phyloP scores from a whole-genome alignment of 2,888 invertebrate genomes.

The Incurvaria masculella region DNA sequence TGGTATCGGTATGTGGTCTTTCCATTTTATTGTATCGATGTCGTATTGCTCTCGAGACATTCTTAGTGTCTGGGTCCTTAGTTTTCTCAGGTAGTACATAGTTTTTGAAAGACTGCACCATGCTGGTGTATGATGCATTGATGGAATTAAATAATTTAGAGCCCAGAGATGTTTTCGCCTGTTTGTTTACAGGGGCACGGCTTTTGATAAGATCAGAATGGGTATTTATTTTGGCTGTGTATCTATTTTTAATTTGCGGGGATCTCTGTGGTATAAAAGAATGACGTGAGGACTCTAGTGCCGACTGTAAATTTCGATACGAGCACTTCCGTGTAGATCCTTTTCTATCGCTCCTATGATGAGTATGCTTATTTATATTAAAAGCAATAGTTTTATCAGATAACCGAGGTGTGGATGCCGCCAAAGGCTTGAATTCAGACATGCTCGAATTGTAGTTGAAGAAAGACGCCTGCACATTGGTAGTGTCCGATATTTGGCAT shows the following conservation, averaged over 20 bases:
- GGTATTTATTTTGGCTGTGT: background rate
- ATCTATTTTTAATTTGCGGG: background rate
- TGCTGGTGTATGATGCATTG: constrained; percentile 36
- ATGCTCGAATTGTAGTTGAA: too few relatives aligned
- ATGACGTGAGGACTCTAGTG: background rate
- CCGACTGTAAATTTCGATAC: background rate
- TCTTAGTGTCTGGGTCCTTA: too few relatives aligned
- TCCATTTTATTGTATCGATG: constrained; percentile 4
- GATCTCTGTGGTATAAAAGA: background rate
- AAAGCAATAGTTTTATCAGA: too few relatives aligned
- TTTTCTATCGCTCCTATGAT: background rate
- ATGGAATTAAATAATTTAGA: constrained; percentile 31
- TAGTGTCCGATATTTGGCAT: too few relatives aligned
- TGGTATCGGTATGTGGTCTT: constrained; percentile 23
- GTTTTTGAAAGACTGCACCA: constrained; percentile 34
- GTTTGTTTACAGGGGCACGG: constrained; percentile 3
- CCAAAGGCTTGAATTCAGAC: too few relatives aligned
- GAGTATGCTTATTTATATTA: too few relatives aligned
- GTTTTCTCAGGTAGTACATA: constrained; percentile 27
- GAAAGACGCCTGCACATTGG: too few relatives aligned
- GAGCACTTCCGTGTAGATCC: background rate
- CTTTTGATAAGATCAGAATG: background rate
- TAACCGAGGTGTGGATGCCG: too few relatives aligned
- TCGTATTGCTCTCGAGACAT: too few relatives aligned
- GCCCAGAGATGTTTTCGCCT: constrained; percentile 21